Base-by-base conservation (phyloP, 2,113 vertebrate genomes). In the Chrysemys picta region DNA sequence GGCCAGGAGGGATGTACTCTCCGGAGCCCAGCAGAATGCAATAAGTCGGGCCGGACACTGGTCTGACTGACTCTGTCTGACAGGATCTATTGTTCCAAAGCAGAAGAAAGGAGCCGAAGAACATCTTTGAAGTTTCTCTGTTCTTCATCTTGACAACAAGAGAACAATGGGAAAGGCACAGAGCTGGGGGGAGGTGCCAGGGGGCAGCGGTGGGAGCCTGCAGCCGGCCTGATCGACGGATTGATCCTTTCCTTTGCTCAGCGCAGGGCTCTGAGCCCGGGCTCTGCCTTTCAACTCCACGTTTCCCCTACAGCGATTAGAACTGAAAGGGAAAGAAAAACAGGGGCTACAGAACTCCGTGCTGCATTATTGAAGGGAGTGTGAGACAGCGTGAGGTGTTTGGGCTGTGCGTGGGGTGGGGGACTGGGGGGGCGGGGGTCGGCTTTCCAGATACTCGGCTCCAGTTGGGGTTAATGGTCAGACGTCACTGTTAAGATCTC, bases 361-460 rank as follows among this genome's bases (percentile, higher is more conserved):
- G 27, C 57, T 62, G 57, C 57, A 62, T 62, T 62, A 62, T 17
- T 17, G 62, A 69, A 69, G 62, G 62, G 62, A 65, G 62, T 14
- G 14, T 17, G 31, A 59, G 27, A 9, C 27, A 31, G 45, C 45
- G 45, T 6, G 59, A 62, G 59, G 59, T 14, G 11, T 62, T 29
- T 17, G 65, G 65, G n/a, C 35, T 35, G 5, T n/a, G 17, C 6
- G 2, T 19, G 65, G 65, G 65, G 22, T n/a, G 65, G n/a, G 65
- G 35, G 8, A 59, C 27, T 1, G 31, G 3, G 12, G 1, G 27
- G 4, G 24, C 0, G 57, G 25, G 27, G 3, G 29, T 69, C 19
- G 8, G 35, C 35, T 69, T n/a, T n/a, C 65, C 59, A 31, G 29
- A 62, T 31, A 6, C 59, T 31, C 13, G 5, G 29, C 29, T 62